Percentiles rank a stretch among this genome's conserved stretches.
Conservation (phyloP, 2,113 vertebrate species). For the Bolborhynchus lineola region DNA sequence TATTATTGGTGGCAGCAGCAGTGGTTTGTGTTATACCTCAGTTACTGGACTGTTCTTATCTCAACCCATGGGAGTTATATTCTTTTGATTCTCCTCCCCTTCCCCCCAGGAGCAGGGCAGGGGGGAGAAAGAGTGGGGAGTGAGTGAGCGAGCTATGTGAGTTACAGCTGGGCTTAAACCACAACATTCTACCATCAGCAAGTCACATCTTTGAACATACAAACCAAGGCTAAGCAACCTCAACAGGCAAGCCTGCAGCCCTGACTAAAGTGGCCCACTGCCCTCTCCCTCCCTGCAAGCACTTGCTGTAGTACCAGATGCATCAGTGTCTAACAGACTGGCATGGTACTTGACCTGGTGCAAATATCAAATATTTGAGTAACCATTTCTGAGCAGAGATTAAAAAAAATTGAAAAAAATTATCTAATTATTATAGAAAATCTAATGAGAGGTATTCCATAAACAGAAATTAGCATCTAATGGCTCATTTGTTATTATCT, state of each 20-base stretch:
- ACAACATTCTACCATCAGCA: background rate
- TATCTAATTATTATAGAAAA: background rate
- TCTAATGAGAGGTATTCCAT: background rate
- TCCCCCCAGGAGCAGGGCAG: too few species aligned
- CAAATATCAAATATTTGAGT: background rate
- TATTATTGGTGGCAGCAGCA: too few species aligned
- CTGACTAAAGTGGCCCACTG: fast-evolving
- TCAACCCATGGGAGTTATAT: too few species aligned
- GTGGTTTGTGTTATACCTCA: too few species aligned
- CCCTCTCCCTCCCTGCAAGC: background rate
- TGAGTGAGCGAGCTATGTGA: too few species aligned
- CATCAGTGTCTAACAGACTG: background rate
- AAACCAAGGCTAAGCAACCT: background rate
- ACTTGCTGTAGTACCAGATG: background rate
- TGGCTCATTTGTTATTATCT: background rate
- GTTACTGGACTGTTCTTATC: too few species aligned
- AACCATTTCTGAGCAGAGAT: background rate
- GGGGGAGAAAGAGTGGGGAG: too few species aligned
- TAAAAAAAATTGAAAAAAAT: fast-evolving
- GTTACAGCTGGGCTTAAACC: too few species aligned
- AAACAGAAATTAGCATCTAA: background rate
- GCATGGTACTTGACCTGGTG: background rate
- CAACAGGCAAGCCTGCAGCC: fast-evolving
- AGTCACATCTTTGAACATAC: background rate
- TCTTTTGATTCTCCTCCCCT: too few species aligned